A percentile compares a stretch with the other conserved stretches of the same genome.
Evolutionary conservation across 1,140 invertebrate genomes (phyloP).

Genomic region (Eurosta solidaginis): DNA sequence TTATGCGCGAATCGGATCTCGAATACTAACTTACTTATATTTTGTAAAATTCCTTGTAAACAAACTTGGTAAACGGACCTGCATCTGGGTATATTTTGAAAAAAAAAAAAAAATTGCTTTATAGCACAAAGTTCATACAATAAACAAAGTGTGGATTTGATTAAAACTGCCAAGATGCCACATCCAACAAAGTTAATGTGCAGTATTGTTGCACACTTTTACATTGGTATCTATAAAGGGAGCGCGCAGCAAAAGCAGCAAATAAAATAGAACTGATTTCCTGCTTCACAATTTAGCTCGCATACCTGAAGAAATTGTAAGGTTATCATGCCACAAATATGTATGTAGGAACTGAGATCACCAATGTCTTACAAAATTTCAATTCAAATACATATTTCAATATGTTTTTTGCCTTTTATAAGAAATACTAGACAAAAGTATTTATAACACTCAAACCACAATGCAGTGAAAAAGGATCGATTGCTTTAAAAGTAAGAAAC

Average conservation of each 20-base stretch:
- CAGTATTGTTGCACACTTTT: neutral
- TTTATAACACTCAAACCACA: conserved; percentile 14
- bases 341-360: too few species aligned
- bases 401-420: neutral
- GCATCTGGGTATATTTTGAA: too few species aligned
- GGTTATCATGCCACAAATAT: neutral
- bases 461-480: conserved; percentile 16
- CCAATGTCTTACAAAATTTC: neutral
- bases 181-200: too few species aligned
- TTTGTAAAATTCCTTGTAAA: too few species aligned
- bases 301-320: neutral
- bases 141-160: neutral
- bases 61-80: too few species aligned
- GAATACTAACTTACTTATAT: too few species aligned
- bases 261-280: neutral
- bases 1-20: too few species aligned
- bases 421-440: neutral
- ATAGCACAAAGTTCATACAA: neutral
- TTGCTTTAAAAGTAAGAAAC: neutral
- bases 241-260: neutral
- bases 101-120: too few species aligned
- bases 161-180: neutral
- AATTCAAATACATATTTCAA: neutral
- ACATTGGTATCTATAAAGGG: neutral
- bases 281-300: neutral